Percentiles rank a stretch among this genome's conserved stretches.
phyloP scores from a whole-genome alignment of 1,140 invertebrate species.

The Drosophila busckii region DNA sequence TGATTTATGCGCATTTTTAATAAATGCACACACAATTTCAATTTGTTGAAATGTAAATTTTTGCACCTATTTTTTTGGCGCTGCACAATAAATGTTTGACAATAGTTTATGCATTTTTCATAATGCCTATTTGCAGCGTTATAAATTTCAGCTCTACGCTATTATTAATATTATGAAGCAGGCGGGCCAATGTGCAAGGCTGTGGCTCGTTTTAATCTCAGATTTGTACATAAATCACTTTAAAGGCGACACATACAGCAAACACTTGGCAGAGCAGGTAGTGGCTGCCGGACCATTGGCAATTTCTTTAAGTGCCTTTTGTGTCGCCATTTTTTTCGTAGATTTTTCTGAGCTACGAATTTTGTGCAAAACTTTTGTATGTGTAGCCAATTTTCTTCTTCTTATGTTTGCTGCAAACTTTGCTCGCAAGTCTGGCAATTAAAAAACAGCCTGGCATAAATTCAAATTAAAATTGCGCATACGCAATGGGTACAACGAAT shows the following conservation, averaged over 20 bases:
- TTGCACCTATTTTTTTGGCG: conserved; percentile 15
- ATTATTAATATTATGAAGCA: conserved; percentile 56
- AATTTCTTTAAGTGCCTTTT: conserved; percentile 73
- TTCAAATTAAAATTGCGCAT: conserved; percentile 26
- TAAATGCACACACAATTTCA: too few species aligned
- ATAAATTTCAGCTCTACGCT: conserved; percentile 50
- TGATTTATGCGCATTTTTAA: too few species aligned
- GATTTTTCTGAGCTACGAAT: conserved; percentile 5
- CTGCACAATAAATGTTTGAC: conserved; percentile 5
- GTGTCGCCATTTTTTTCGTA: conserved; percentile 54
- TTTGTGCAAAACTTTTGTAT: conserved; percentile 23
- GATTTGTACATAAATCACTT: conserved; percentile 73
- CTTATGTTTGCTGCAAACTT: not conserved
- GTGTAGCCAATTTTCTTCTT: not conserved
- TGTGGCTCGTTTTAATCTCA: conserved; percentile 66
- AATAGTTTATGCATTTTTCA: conserved; percentile 67
- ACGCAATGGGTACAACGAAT: conserved; percentile 36
- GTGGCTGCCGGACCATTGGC: conserved; percentile 39
- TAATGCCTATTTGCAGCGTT: conserved; percentile 72
- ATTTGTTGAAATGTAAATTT: conserved; percentile 29
- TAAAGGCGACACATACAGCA: conserved; percentile 60
- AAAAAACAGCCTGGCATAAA: too few species aligned
- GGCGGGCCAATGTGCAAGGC: too few species aligned
- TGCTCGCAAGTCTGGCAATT: conserved; percentile 6
- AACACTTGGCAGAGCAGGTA: conserved; percentile 1